Percentiles rank a stretch among this genome's conserved stretches.
phyloP scores from a whole-genome alignment of 1,140 invertebrate species.

The Dendroctonus valens region DNA sequence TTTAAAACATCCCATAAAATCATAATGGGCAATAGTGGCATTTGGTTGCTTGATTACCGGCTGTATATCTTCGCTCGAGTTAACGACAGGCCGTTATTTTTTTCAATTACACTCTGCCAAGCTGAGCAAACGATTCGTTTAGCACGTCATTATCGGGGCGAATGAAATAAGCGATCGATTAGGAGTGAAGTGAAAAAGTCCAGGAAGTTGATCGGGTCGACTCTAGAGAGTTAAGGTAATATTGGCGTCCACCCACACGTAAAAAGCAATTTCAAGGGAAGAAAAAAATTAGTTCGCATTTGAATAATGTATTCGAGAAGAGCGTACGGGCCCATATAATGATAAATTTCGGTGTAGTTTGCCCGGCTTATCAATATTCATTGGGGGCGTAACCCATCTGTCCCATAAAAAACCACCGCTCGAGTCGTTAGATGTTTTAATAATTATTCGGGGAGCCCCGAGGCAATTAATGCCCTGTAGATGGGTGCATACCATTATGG shows the following conservation, averaged over 20 bases:
- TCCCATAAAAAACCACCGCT: constrained; percentile 41
- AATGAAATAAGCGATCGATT: background rate
- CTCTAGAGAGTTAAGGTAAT: background rate
- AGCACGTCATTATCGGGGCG: background rate
- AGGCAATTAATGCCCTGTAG: constrained; percentile 8
- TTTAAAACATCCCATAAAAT: no score
- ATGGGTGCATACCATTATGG: constrained; percentile 19
- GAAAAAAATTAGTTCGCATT: constrained; percentile 19
- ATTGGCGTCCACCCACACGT: background rate
- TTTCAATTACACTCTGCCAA: background rate
- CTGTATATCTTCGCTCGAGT: background rate
- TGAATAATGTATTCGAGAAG: constrained; percentile 13
- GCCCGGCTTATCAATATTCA: constrained; percentile 44
- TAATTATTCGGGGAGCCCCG: constrained; percentile 14
- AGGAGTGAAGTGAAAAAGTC: background rate
- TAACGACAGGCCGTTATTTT: constrained; percentile 1
- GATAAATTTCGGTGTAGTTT: constrained; percentile 28
- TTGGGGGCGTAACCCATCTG: constrained; percentile 44
- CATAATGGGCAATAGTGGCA: background rate
- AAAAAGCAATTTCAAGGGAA: background rate
- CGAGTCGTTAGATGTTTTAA: constrained; percentile 24
- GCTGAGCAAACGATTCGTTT: constrained; percentile 1
- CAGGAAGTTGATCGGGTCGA: background rate
- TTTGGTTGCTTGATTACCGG: constrained; percentile 5
- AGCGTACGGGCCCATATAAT: constrained; percentile 6